A percentile compares a stretch with the other conserved stretches of the same genome.
Conservation (phyloP, 2,888 invertebrate genomes). For the Rhimphoctona megacephalus region DNA sequence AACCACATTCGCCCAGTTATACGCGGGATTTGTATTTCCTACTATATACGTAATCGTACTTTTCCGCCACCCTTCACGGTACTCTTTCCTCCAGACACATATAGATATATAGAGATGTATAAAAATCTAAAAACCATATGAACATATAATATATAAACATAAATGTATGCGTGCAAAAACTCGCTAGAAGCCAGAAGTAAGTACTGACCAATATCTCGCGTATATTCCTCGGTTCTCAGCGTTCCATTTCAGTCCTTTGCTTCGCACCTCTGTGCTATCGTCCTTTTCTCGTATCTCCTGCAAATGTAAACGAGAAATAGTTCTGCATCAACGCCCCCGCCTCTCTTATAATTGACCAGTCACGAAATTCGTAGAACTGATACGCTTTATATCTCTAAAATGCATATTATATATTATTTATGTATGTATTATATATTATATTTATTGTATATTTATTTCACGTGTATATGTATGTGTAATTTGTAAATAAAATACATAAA, state of each 20-base stretch:
- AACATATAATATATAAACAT: background rate
- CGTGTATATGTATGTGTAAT: background rate
- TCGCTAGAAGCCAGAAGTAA: slow-evolving; percentile 27
- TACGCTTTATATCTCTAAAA: slow-evolving; percentile 42
- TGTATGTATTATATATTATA: slow-evolving; percentile 14
- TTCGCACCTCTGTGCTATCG: slow-evolving; percentile 43
- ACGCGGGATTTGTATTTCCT: slow-evolving; percentile 26
- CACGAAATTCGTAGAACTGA: slow-evolving; percentile 63
- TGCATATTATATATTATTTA: slow-evolving; percentile 36
- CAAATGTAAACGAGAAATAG: slow-evolving; percentile 64
- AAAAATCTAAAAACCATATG: background rate
- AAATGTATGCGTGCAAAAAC: slow-evolving; percentile 13
- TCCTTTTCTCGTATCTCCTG: slow-evolving; percentile 64
- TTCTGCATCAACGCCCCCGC: slow-evolving; percentile 65
- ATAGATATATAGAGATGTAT: background rate
- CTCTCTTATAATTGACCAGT: slow-evolving; percentile 62
- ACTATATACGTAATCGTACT: slow-evolving; percentile 50
- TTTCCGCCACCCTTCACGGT: slow-evolving; percentile 49
- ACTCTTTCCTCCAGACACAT: slow-evolving; percentile 19
- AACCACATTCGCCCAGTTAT: slow-evolving; percentile 31
- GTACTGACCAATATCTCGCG: slow-evolving; percentile 37
- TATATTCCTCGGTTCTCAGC: slow-evolving; percentile 38
- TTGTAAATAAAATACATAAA: slow-evolving; percentile 47
- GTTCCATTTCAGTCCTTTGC: slow-evolving; percentile 26
- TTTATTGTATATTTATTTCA: slow-evolving; percentile 8